phyloP scores from a whole-genome alignment of 2,797 vertebrate genomes.

The Salarias fasciatus region DNA sequence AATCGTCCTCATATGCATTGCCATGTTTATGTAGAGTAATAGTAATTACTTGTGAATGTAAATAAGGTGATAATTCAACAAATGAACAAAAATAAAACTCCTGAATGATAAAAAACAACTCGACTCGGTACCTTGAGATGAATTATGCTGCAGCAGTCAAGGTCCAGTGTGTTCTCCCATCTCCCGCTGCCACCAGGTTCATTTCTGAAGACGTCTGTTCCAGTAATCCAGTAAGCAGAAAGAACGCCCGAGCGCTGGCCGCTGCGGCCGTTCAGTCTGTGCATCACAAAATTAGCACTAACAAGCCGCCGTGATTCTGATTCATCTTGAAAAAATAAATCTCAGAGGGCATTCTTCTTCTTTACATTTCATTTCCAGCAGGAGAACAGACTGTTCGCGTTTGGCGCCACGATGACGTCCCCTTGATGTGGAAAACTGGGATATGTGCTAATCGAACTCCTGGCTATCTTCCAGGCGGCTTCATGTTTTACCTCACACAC shows the following conservation, averaged over 20 bases:
- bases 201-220: slow-evolving; percentile 17
- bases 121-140: slow-evolving; percentile 40
- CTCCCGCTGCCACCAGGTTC: slow-evolving; percentile 14
- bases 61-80: background rate
- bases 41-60: background rate
- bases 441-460: slow-evolving; percentile 65
- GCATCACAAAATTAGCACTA: slow-evolving; percentile 34
- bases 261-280: slow-evolving; percentile 36
- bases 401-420: slow-evolving; percentile 32
- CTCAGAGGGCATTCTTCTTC: slow-evolving; percentile 11
- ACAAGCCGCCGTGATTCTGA: slow-evolving; percentile 24
- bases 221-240: slow-evolving; percentile 41
- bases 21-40: slow-evolving; percentile 5
- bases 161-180: slow-evolving; percentile 22
- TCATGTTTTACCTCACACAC: slow-evolving; percentile 27
- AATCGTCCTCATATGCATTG: background rate
- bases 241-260: slow-evolving; percentile 10
- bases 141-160: slow-evolving; percentile 26
- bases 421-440: slow-evolving; percentile 52
- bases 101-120: background rate
- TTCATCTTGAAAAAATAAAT: slow-evolving; percentile 2
- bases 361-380: slow-evolving; percentile 23
- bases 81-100: background rate
- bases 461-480: slow-evolving; percentile 54
- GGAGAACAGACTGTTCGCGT: slow-evolving; percentile 19